Base-by-base conservation (phyloP, 2,797 vertebrate species). In the Philypnodon macrostomus region DNA sequence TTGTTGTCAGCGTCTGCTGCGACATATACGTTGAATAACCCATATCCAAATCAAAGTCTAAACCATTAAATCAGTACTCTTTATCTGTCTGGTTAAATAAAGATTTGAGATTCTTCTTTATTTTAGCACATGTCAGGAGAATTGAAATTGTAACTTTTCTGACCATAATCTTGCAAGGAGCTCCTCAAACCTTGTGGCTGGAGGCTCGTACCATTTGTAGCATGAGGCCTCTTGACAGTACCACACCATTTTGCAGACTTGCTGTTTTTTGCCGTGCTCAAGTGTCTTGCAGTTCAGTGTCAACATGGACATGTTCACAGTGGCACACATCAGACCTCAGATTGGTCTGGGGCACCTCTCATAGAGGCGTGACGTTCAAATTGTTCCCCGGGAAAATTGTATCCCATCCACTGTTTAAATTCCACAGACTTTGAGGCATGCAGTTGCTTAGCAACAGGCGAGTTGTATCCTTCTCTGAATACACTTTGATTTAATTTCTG, bases 391-490 rank as follows among this genome's bases (percentile, higher is more conserved):
- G 73, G 69, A 84, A 83, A 78, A 77, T 57, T 72, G 65, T 70
- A 80, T 80, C 53, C 33, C 30, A 64, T 81, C 67, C 75, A 75
- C 75, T 63, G 66, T 78, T 80, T 76, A 64, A 79, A 82, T 77
- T 82, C 69, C 78, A 79, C 35, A n/a, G 69, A 78, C 75, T 85
- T 76, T 63, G 74, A 85, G 81, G 62, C 67, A 81, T 71, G 77
- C 74, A 80, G 84, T 86, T 86, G 86, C 86, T 68, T 74, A 77
- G 86, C 86, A 87, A 88, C 86, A 67, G 63, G 41, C 40, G 62
- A 67, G 69, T 67, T 58, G 45, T 62, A 73, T 57, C 46, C 62
- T 38, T 70, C 61, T 63, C 62, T 42, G 19, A 53, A 53, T 62
- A 56, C 70, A 70, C 69, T 73, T 80, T 71, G 54, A 73, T 73